These are phyloP conservation scores for Halisarca cf. caerulea DNA, from an alignment of 37 sponge, comb jelly and placozoan genomes.

Conservation along the genomic window DNA sequence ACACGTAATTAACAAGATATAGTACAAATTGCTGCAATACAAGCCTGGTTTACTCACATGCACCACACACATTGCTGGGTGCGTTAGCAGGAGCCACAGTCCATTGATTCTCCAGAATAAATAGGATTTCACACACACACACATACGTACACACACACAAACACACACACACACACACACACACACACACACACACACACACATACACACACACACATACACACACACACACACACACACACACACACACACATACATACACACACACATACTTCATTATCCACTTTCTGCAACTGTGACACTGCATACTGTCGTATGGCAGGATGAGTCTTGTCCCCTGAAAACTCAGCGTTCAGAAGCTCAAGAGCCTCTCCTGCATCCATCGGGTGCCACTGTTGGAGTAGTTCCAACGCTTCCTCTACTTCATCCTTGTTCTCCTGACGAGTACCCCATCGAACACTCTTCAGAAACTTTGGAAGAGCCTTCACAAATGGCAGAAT, in stretches of 20 bases:
- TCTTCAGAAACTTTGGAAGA: conserved; percentile 95
- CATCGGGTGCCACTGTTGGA: conserved; percentile 92
- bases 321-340: conserved; percentile 44
- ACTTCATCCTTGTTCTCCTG: conserved; percentile 61
- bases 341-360: conserved; percentile 79
- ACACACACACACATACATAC: conserved; percentile 40
- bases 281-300: conserved; percentile 77
- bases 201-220: conserved; percentile 34
- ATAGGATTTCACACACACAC: no score
- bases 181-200: conserved; percentile 24
- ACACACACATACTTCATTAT: conserved; percentile 77
- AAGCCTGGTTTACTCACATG: no score
- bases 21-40: no score
- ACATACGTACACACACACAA: background rate
- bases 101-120: no score
- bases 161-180: conserved; percentile 2
- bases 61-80: no score
- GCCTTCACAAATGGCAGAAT: conserved; percentile 37
- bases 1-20: no score
- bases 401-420: conserved; percentile 82
- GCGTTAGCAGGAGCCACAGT: no score
- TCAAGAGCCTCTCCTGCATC: conserved; percentile 93
- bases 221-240: conserved; percentile 24
- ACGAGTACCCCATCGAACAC: conserved; percentile 80
- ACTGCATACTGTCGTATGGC: conserved; percentile 90